These are phyloP conservation scores for Antennarius striatus DNA, from an alignment of 2,113 vertebrate species.

Conservation along the genomic window DNA sequence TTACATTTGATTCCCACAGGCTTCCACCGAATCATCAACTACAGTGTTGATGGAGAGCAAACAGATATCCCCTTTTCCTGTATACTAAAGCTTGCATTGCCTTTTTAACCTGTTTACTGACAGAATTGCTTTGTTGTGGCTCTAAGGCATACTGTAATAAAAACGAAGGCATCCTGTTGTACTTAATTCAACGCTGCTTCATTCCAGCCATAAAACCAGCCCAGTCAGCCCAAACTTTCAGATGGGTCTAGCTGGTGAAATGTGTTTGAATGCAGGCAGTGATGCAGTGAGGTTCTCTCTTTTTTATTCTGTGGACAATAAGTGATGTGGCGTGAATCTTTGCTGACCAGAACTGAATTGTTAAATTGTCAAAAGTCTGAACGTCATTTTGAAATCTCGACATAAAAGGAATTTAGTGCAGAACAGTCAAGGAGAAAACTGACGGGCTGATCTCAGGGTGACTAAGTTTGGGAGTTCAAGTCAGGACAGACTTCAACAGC, in stretches of 20 bases:
- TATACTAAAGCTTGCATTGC: conserved; percentile 45
- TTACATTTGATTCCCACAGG: conserved; percentile 69
- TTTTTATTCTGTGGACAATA: not conserved
- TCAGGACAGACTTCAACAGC: conserved; percentile 75
- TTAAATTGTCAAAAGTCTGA: conserved; percentile 2
- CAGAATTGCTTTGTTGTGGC: conserved; percentile 48
- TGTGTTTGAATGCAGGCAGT: conserved; percentile 18
- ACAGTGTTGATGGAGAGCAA: conserved; percentile 60
- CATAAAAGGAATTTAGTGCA: conserved; percentile 32
- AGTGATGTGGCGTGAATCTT: conserved; percentile 7
- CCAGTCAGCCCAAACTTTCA: conserved; percentile 33
- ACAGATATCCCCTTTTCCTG: conserved; percentile 50
- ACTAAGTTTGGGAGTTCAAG: conserved; percentile 74
- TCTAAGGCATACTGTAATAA: conserved; percentile 14
- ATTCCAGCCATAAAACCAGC: conserved; percentile 31
- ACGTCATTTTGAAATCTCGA: conserved; percentile 5
- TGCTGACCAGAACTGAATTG: conserved; percentile 14
- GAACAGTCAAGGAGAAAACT: conserved; percentile 52
- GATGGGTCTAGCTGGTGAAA: conserved; percentile 3
- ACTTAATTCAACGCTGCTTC: conserved; percentile 18
- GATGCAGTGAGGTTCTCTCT: not conserved
- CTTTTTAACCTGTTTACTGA: conserved; percentile 58
- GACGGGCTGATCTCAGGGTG: conserved; percentile 52
- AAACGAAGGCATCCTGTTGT: conserved; percentile 29
- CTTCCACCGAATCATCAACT: conserved; percentile 62